Evolutionary conservation across 2,888 invertebrate species (phyloP).

Genomic region (Eulithis prunata): DNA sequence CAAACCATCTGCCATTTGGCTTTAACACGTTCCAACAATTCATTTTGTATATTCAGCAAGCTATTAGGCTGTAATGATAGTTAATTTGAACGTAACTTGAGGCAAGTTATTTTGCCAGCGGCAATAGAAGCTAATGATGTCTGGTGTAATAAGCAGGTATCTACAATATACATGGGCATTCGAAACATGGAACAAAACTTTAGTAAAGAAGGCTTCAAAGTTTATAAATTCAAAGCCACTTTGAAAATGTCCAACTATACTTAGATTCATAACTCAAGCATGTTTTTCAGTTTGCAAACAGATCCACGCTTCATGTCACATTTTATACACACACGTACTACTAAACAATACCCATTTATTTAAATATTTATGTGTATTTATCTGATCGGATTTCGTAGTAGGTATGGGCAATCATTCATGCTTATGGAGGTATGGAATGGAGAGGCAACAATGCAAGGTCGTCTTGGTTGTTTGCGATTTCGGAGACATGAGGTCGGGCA

Average conservation of each 20-base stretch:
- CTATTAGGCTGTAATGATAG: conserved; percentile 30
- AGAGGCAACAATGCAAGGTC: conserved; percentile 68
- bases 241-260: background rate
- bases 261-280: no score
- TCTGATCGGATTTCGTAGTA: conserved; percentile 46
- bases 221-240: background rate
- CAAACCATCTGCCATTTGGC: conserved; percentile 19
- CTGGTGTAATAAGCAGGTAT: conserved; percentile 17
- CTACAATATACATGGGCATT: background rate
- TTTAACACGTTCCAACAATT: conserved; percentile 25
- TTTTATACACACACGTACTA: no score
- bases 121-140: conserved; percentile 30
- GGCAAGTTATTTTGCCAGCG: conserved; percentile 30
- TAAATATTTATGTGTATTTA: conserved; percentile 3
- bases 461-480: conserved; percentile 56
- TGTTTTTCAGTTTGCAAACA: no score
- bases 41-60: conserved; percentile 23
- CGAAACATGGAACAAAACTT: background rate
- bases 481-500: conserved; percentile 43
- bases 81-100: conserved; percentile 31
- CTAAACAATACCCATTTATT: background rate
- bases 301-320: no score
- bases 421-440: conserved; percentile 45
- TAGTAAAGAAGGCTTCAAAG: no score
- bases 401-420: conserved; percentile 51